phyloP scores from a whole-genome alignment of 1,140 invertebrate species.

The Drosophila pachea region DNA sequence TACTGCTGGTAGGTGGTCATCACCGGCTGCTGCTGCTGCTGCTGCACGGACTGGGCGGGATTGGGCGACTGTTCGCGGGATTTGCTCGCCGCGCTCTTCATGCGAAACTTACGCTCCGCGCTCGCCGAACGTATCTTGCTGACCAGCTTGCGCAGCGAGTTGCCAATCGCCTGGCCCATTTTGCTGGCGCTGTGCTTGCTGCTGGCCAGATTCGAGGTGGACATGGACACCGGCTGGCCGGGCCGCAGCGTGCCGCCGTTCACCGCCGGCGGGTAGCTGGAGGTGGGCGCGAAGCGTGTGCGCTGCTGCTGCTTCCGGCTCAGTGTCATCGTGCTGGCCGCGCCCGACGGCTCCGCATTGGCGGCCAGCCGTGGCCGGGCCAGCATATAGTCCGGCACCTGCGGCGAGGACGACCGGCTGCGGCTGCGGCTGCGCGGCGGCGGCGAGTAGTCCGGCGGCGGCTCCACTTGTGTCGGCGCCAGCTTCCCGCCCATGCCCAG shows the following conservation, averaged over 20 bases:
- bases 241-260: constrained; percentile 35
- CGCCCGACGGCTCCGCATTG: not conserved
- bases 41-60: constrained; percentile 71
- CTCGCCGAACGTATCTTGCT: constrained; percentile 88
- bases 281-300: constrained; percentile 84
- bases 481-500: constrained; percentile 6
- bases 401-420: constrained; percentile 78
- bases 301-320: constrained; percentile 83
- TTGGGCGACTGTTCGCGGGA: constrained; percentile 80
- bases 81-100: constrained; percentile 78
- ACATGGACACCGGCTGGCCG: constrained; percentile 35
- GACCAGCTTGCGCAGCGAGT: constrained; percentile 87
- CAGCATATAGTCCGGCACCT: constrained; percentile 57
- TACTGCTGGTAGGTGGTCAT: constrained; percentile 82
- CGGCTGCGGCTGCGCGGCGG: constrained; percentile 80
- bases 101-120: constrained; percentile 84
- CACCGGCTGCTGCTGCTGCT: too few relatives aligned
- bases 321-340: constrained; percentile 66
- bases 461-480: constrained; percentile 78
- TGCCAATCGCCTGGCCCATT: constrained; percentile 82
- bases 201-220: constrained; percentile 58
- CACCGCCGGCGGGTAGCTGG: constrained; percentile 54
- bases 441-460: constrained; percentile 85
- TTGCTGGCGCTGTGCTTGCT: constrained; percentile 69
- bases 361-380: constrained; percentile 31